Evolutionary conservation across 2,797 vertebrate genomes (phyloP).

Genomic region (Danio choprae): DNA sequence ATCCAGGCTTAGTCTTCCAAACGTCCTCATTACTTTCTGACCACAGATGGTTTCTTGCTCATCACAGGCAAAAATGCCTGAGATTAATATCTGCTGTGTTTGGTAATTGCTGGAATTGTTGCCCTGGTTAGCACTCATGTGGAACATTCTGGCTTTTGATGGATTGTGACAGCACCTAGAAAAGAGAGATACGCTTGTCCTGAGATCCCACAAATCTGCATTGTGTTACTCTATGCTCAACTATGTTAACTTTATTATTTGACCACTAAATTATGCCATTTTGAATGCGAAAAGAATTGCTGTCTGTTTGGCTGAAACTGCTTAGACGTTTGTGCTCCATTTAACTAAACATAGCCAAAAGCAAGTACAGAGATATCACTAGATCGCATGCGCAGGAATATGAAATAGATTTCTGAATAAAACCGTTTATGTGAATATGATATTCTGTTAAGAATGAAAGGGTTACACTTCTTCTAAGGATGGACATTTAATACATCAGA

Average conservation of each 20-base stretch:
- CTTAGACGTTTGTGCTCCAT: background rate
- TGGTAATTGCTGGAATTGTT: slow-evolving; percentile 23
- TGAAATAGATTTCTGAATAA: background rate
- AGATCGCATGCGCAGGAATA: background rate
- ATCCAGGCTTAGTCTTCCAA: slow-evolving; percentile 22
- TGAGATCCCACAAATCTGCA: background rate
- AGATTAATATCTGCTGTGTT: slow-evolving; percentile 35
- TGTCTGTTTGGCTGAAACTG: background rate
- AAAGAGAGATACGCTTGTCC: background rate
- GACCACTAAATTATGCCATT: background rate
- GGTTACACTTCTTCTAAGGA: background rate
- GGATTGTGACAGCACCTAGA: slow-evolving; percentile 7
- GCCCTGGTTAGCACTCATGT: slow-evolving; percentile 25
- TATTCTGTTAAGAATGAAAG: background rate
- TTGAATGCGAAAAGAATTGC: background rate
- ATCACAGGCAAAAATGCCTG: slow-evolving; percentile 28
- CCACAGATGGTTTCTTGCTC: slow-evolving; percentile 26
- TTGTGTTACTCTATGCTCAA: background rate
- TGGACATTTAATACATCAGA: background rate
- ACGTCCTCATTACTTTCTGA: slow-evolving; percentile 18
- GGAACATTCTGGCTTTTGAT: slow-evolving; percentile 31
- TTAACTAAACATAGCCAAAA: slow-evolving; percentile 18
- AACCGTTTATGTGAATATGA: background rate
- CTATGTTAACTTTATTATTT: background rate
- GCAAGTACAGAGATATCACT: slow-evolving; percentile 10